Conservation (phyloP, 2,888 invertebrate species). For the Vannuccia rotundouncinata region DNA sequence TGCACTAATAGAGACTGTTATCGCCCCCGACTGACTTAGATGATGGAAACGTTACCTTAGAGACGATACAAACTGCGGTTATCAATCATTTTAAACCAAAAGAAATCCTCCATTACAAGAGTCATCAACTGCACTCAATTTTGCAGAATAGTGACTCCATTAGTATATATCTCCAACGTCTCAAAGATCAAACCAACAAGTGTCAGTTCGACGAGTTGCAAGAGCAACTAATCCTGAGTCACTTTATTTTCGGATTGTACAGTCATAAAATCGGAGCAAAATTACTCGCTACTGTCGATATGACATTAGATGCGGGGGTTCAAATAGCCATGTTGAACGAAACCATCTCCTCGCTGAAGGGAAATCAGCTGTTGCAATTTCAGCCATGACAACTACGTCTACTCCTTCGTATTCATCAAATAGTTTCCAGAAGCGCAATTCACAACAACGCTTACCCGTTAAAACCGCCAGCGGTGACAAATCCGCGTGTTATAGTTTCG, state of each 20-base stretch:
- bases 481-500: neutral
- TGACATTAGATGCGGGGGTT: neutral
- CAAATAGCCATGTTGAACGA: neutral
- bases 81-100: constrained; percentile 7
- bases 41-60: constrained; percentile 14
- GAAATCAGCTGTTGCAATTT: neutral
- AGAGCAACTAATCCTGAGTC: neutral
- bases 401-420: neutral
- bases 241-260: constrained; percentile 4
- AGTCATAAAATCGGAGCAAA: neutral
- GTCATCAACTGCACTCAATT: constrained; percentile 1
- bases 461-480: neutral
- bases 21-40: neutral
- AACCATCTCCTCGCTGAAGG: neutral
- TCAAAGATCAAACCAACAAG: neutral
- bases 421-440: neutral
- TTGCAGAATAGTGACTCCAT: neutral
- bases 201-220: neutral
- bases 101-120: constrained; percentile 3
- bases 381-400: neutral
- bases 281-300: neutral
- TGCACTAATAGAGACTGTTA: neutral
- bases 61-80: neutral
- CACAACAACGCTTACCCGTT: neutral
- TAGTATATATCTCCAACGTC: neutral